A percentile compares a stretch with the other conserved stretches of the same genome.
These are phyloP conservation scores for Steinernema hermaphroditum DNA, from an alignment of 2,888 invertebrate species.

Conservation along the genomic window DNA sequence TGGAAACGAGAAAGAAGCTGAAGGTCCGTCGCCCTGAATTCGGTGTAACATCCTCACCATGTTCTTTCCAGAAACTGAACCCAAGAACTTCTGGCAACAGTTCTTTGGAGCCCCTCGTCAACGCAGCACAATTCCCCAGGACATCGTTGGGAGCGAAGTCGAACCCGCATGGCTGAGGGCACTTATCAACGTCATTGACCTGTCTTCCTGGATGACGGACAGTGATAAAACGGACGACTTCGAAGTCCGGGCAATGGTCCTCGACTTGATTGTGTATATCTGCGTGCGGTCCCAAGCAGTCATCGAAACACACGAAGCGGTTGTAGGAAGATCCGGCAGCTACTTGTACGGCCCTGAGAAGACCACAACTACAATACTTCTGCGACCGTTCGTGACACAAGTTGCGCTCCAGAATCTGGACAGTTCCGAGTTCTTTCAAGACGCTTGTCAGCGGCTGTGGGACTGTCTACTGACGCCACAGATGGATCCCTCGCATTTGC, in stretches of 20 bases:
- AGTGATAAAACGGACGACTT: not conserved
- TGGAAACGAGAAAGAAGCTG: slow-evolving; percentile 23
- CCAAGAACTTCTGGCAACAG: slow-evolving; percentile 30
- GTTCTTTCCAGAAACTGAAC: slow-evolving; percentile 32
- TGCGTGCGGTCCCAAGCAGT: slow-evolving; percentile 51
- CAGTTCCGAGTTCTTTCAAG: slow-evolving; percentile 29
- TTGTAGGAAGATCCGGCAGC: slow-evolving; percentile 38
- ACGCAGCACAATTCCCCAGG: slow-evolving; percentile 1
- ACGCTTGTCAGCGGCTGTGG: slow-evolving; percentile 42
- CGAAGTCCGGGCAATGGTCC: slow-evolving; percentile 44
- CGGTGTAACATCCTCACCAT: not conserved
- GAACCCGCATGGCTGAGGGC: slow-evolving; percentile 42
- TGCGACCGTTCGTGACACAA: slow-evolving; percentile 56
- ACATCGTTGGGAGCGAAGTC: slow-evolving; percentile 20
- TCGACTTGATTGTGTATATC: slow-evolving; percentile 58
- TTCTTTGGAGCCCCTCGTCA: slow-evolving; percentile 5
- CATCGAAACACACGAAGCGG: slow-evolving; percentile 50
- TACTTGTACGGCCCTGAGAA: slow-evolving; percentile 36
- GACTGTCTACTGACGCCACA: slow-evolving; percentile 30
- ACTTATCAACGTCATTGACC: slow-evolving; percentile 48
- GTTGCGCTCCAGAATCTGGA: slow-evolving; percentile 37
- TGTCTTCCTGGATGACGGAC: slow-evolving; percentile 40
- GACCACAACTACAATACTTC: slow-evolving; percentile 55
- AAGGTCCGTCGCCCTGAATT: not conserved
- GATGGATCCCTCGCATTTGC: slow-evolving; percentile 33